These are phyloP conservation scores for Scartelaos histophorus DNA, from an alignment of 2,113 vertebrate species.

Conservation along the genomic window DNA sequence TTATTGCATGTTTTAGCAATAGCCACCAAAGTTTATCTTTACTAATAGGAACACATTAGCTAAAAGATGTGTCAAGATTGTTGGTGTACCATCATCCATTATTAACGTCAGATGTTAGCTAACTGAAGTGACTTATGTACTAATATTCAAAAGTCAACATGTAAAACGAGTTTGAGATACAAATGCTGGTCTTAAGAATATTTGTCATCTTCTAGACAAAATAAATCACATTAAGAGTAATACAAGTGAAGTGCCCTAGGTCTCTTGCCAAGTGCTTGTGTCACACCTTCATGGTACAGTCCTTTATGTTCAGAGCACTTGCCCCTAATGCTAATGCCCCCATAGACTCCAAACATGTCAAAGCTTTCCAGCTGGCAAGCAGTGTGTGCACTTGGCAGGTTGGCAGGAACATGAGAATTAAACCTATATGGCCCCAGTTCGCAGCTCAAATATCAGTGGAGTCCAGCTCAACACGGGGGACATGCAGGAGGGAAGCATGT, in stretches of 20 bases:
- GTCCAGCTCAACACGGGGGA: slow-evolving; percentile 81
- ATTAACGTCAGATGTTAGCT: background rate
- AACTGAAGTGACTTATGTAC: no score
- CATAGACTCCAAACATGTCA: slow-evolving; percentile 46
- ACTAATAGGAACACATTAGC: background rate
- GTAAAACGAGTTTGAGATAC: background rate
- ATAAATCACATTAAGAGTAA: background rate
- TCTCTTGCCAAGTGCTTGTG: slow-evolving; percentile 62
- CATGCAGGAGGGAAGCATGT: slow-evolving; percentile 63
- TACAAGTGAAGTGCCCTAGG: slow-evolving; percentile 53
- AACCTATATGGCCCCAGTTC: slow-evolving; percentile 80
- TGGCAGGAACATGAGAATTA: slow-evolving; percentile 78
- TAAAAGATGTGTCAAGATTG: background rate
- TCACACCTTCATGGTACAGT: slow-evolving; percentile 68
- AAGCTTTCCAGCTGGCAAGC: slow-evolving; percentile 85
- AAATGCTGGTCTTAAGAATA: background rate
- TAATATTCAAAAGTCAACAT: background rate
- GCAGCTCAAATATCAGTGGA: slow-evolving; percentile 82
- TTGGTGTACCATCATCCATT: background rate
- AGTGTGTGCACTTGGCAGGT: slow-evolving; percentile 76
- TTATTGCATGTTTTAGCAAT: background rate
- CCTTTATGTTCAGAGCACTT: slow-evolving; percentile 62
- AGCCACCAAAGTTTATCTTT: background rate
- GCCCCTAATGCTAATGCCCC: slow-evolving; percentile 60
- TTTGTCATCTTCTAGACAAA: background rate